phyloP scores from a whole-genome alignment of 2,113 vertebrate species.

The Rhinogobius similis region DNA sequence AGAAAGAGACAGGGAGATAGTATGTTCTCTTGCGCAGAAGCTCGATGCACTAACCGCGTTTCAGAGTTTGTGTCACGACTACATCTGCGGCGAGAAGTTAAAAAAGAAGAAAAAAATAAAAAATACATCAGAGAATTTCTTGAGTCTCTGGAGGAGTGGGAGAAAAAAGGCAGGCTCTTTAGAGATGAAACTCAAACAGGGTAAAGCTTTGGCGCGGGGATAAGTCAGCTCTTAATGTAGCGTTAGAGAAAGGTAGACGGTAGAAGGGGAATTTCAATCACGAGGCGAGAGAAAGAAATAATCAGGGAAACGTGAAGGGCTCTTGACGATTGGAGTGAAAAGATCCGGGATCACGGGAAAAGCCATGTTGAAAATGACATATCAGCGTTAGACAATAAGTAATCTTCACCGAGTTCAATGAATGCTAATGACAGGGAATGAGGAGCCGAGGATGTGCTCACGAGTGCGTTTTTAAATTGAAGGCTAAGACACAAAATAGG shows the following conservation, averaged over 20 bases:
- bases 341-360: conserved; percentile 48
- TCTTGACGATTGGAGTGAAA: conserved; percentile 47
- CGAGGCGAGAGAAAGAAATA: conserved; percentile 34
- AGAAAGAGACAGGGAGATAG: neutral
- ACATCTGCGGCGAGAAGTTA: conserved; percentile 18
- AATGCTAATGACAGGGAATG: neutral
- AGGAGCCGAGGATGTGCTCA: conserved; percentile 20
- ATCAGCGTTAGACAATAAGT: conserved; percentile 55
- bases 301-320: conserved; percentile 51
- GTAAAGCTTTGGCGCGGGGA: conserved; percentile 31
- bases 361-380: conserved; percentile 52
- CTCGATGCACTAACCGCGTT: conserved; percentile 41
- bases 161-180: conserved; percentile 56
- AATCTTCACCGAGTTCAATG: conserved; percentile 37
- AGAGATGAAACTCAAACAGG: conserved; percentile 65
- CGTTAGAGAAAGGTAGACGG: conserved; percentile 23
- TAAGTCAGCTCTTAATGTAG: conserved; percentile 36
- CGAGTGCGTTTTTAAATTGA: conserved; percentile 6
- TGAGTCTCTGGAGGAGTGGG: conserved; percentile 57
- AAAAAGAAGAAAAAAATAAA: conserved; percentile 48
- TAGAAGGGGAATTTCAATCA: conserved; percentile 51
- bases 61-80: conserved; percentile 49
- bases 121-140: conserved; percentile 74
- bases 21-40: conserved; percentile 1
- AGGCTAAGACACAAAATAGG: neutral